phyloP scores from a whole-genome alignment of 2,797 vertebrate genomes.

The Glyptemys insculpta region DNA sequence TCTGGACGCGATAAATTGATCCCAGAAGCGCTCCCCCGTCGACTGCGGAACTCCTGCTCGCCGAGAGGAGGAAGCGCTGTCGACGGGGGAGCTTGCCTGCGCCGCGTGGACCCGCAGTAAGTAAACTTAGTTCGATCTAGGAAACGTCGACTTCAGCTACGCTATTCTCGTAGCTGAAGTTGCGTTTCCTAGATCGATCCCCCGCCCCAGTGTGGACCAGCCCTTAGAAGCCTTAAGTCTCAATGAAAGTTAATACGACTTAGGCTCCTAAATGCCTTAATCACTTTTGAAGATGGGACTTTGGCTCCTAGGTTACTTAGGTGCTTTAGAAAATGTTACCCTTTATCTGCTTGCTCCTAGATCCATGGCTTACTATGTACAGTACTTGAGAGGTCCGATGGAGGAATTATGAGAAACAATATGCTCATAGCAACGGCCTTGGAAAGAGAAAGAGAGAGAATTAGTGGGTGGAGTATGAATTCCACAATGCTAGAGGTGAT shows the following conservation, averaged over 20 bases:
- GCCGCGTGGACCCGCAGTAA: no score
- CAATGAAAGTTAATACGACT: fast-evolving
- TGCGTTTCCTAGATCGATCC: no score
- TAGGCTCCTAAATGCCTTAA: neutral
- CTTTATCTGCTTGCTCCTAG: neutral
- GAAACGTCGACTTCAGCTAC: no score
- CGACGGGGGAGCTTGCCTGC: no score
- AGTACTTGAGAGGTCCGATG: neutral
- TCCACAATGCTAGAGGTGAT: neutral
- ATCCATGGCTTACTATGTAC: neutral
- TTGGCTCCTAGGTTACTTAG: neutral
- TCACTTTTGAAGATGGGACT: neutral
- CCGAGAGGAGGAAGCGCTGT: no score
- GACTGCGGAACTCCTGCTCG: no score
- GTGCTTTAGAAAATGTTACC: neutral
- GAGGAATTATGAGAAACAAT: neutral
- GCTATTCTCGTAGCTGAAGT: no score
- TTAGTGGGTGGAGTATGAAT: neutral
- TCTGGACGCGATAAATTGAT: no score
- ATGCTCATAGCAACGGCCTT: neutral
- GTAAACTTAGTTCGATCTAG: no score
- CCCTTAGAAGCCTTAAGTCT: neutral
- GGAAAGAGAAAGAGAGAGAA: neutral
- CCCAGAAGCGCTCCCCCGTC: no score
- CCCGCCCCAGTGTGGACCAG: no score